Percentiles rank a stretch among this genome's conserved stretches.
Conservation (phyloP, 2,797 vertebrate genomes). For the Cygnus olor region DNA sequence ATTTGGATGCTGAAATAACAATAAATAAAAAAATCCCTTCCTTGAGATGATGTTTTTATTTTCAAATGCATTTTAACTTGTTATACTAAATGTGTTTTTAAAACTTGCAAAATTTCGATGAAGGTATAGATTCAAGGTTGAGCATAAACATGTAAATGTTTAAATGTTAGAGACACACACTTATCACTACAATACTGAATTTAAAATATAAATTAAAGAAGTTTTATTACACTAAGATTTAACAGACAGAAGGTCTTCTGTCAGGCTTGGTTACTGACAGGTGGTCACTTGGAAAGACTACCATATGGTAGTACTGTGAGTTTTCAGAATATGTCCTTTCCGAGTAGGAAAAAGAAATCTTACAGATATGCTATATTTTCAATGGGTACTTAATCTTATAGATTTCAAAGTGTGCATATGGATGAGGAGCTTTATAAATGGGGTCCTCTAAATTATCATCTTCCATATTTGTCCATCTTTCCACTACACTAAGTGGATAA, state of each 20-base stretch:
- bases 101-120: background rate
- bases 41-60: background rate
- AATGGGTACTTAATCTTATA: background rate
- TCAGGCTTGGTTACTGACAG: background rate
- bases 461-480: background rate
- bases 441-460: background rate
- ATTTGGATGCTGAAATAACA: constrained; percentile 73
- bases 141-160: background rate
- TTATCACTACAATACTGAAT: background rate
- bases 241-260: background rate
- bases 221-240: background rate
- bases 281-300: background rate
- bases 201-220: background rate
- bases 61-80: background rate
- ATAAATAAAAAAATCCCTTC: background rate
- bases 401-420: background rate
- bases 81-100: background rate
- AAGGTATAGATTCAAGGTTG: background rate
- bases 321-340: background rate
- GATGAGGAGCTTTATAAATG: background rate
- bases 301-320: background rate
- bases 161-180: background rate
- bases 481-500: background rate
- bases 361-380: background rate
- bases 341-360: background rate